These are phyloP conservation scores for Aulostomus chinensis DNA, from an alignment of 2,797 vertebrate genomes.

Conservation along the genomic window DNA sequence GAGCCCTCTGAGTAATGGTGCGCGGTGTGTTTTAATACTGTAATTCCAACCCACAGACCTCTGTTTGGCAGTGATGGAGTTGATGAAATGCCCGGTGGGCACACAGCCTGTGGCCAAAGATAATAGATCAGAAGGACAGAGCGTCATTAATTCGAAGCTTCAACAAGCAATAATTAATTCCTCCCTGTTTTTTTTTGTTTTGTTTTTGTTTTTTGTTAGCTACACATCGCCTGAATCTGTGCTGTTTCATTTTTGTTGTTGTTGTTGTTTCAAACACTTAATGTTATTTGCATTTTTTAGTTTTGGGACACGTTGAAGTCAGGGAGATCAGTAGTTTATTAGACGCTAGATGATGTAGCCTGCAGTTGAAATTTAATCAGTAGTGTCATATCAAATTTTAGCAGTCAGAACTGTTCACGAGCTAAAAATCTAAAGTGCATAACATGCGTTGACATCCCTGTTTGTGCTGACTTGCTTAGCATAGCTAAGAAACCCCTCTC, in stretches of 20 bases:
- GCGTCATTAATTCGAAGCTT: conserved; percentile 55
- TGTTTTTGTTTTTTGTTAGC: conserved; percentile 30
- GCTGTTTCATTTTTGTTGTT: conserved; percentile 21
- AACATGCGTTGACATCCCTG: not conserved
- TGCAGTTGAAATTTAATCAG: conserved; percentile 13
- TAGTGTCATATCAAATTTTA: conserved; percentile 24
- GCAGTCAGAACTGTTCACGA: not conserved
- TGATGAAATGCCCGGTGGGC: conserved; percentile 42
- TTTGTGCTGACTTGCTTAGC: conserved; percentile 6
- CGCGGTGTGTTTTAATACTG: conserved; percentile 35
- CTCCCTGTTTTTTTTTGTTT: conserved; percentile 42
- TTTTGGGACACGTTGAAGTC: conserved; percentile 29
- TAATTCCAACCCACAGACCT: conserved; percentile 20
- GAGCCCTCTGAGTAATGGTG: conserved; percentile 18
- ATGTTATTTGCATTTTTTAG: conserved; percentile 7
- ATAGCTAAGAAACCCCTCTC: not conserved
- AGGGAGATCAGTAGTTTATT: conserved; percentile 19
- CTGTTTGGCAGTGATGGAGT: conserved; percentile 26
- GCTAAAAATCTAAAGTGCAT: conserved; percentile 10
- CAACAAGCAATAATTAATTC: conserved; percentile 75
- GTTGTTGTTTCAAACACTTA: conserved; percentile 43
- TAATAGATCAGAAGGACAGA: conserved; percentile 29
- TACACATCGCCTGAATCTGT: conserved; percentile 33
- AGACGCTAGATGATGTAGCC: conserved; percentile 32
- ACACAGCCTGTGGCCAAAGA: conserved; percentile 59